A percentile compares a stretch with the other conserved stretches of the same genome.
These are phyloP conservation scores for Gambelia wislizenii DNA, from an alignment of 2,797 vertebrate genomes.

Conservation along the genomic window DNA sequence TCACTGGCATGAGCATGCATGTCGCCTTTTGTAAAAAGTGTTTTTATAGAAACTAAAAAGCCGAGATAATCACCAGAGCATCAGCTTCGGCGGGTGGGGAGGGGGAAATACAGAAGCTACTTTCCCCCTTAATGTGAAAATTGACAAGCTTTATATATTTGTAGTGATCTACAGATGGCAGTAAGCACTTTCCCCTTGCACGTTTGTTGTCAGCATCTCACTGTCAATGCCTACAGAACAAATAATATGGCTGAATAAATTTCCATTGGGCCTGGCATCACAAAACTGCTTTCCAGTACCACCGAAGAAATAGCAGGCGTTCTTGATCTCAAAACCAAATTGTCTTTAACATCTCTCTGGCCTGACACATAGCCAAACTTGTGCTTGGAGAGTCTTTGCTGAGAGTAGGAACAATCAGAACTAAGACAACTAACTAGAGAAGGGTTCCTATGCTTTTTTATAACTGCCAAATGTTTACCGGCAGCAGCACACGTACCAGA, in stretches of 20 bases:
- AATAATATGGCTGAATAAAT: not conserved
- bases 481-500: not conserved
- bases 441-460: not conserved
- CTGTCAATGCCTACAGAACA: too few species aligned
- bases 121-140: not conserved
- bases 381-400: not conserved
- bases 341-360: not conserved
- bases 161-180: not conserved
- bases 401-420: not conserved
- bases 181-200: too few species aligned
- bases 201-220: not conserved
- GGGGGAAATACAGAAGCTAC: not conserved
- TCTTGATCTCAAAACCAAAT: not conserved
- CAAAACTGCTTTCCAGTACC: not conserved
- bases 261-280: not conserved
- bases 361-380: not conserved
- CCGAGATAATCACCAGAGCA: conserved; percentile 40
- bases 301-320: not conserved
- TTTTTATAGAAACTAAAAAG: conserved; percentile 45
- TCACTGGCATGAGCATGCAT: conserved; percentile 61
- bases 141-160: conserved; percentile 13
- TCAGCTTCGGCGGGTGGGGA: not conserved
- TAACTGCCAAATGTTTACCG: conserved; percentile 2
- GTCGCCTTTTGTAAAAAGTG: conserved; percentile 55
- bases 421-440: not conserved